Evolutionary conservation across 2,797 vertebrate genomes (phyloP), one percentile per base, ranked within the genome.

Genomic region (Astyanax mexicanus): DNA sequence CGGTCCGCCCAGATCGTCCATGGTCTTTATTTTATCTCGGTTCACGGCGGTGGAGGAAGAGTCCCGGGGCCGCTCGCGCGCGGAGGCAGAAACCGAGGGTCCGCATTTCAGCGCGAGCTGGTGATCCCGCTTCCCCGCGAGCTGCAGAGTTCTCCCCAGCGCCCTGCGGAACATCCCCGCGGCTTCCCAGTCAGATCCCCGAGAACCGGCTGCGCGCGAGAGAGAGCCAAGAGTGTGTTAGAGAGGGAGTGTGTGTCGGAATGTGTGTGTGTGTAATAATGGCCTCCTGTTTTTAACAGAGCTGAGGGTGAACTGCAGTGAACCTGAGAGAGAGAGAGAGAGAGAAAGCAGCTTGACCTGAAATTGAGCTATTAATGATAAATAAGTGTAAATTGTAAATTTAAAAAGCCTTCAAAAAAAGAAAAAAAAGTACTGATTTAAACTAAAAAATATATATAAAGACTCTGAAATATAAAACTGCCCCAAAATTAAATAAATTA

Each of bases 1-100:
- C 0, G 91, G 91, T 10, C 92, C 94, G 0, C 68, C 72, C 6
- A 95, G 19, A 0, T 94, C 91, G 0, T 91, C 87, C 61, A 92
- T 84, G 0, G 81, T 89, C 65, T 90, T 94, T 7, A 42, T 77
- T 27, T 83, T 89, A 66, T 23, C 35, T 6, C 15, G 57, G 6
- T 73, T 54, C 52, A 60, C 13, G 70, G 49, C 27, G 35, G 55
- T 23, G 21, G 68, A 68, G 4, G 87, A 83, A 0, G 79, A 54
- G 7, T 42, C n/a, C 13, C 19, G 71, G 11, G 42, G 75, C 42
- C 0, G 0, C 42, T 57, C 74, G 0, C 17, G 60, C 13, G 17
- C 17, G 1, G 0, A 25, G n/a, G 1, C 6, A 1, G 42, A 45
- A 0, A 49, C 69, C 5, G 69, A 66, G 0, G 83, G 0, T 2